A percentile compares a stretch with the other conserved stretches of the same genome.
phyloP scores from a whole-genome alignment of 1,140 invertebrate species.

The Musca domestica region DNA sequence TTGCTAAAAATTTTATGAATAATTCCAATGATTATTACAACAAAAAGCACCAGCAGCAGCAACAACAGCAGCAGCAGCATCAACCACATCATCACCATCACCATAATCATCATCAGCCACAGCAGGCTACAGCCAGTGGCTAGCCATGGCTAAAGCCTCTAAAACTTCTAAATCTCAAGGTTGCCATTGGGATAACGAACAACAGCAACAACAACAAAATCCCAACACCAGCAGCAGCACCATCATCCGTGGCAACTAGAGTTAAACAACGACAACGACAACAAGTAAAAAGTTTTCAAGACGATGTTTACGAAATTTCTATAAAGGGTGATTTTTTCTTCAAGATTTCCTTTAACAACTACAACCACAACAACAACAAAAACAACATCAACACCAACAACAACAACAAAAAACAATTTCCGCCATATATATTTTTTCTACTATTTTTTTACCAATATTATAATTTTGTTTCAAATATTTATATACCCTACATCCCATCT shows the following conservation, averaged over 20 bases:
- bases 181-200: neutral
- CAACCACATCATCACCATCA: too few species aligned
- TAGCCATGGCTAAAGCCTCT: slow-evolving; percentile 25
- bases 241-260: neutral
- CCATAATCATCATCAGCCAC: neutral
- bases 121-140: slow-evolving; percentile 47
- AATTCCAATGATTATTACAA: slow-evolving; percentile 17
- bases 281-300: neutral
- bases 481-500: too few species aligned
- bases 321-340: neutral
- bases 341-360: too few species aligned
- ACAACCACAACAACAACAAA: too few species aligned
- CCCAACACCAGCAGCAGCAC: neutral
- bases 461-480: too few species aligned
- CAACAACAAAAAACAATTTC: too few species aligned
- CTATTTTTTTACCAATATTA: too few species aligned
- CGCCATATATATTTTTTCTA: too few species aligned
- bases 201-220: neutral
- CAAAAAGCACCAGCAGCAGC: too few species aligned
- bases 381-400: too few species aligned
- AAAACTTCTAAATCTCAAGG: too few species aligned
- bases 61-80: too few species aligned
- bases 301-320: neutral
- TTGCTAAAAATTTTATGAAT: neutral
- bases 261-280: neutral